Conservation (phyloP, 2,797 vertebrate species). For the Alca torda region DNA sequence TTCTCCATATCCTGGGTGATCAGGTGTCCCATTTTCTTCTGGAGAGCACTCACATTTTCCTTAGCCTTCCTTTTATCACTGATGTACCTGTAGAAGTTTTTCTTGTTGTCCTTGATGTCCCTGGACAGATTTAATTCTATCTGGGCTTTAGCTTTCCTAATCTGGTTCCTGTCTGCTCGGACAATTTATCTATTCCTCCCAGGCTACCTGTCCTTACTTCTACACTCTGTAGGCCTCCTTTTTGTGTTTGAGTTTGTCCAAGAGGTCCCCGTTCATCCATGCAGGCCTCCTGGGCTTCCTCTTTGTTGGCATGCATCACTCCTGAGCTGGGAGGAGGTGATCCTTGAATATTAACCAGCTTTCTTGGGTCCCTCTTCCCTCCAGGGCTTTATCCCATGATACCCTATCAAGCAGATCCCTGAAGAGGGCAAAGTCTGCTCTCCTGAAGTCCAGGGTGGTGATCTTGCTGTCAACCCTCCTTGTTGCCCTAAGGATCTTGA, state of each 20-base stretch:
- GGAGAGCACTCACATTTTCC: background rate
- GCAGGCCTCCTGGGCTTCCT: background rate
- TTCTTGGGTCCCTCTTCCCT: background rate
- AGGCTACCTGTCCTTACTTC: background rate
- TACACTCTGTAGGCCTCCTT: background rate
- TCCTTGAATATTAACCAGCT: background rate
- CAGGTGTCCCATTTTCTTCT: background rate
- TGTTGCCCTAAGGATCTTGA: background rate
- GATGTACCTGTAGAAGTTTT: background rate
- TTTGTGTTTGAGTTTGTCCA: background rate
- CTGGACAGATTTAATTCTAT: background rate
- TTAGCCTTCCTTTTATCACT: background rate
- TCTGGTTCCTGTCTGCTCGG: background rate
- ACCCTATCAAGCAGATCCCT: background rate
- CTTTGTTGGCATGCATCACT: background rate
- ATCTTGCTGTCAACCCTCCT: background rate
- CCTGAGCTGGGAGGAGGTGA: background rate
- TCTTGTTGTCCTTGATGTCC: background rate
- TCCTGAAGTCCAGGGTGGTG: background rate
- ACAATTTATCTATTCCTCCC: background rate
- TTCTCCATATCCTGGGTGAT: background rate
- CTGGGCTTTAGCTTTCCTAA: background rate
- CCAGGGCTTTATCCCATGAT: background rate
- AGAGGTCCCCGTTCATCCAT: background rate
- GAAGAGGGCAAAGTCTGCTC: background rate